Percentiles rank a stretch among this genome's conserved stretches.
These are phyloP conservation scores for Timandra comae DNA, from an alignment of 2,888 invertebrate genomes.

Conservation along the genomic window DNA sequence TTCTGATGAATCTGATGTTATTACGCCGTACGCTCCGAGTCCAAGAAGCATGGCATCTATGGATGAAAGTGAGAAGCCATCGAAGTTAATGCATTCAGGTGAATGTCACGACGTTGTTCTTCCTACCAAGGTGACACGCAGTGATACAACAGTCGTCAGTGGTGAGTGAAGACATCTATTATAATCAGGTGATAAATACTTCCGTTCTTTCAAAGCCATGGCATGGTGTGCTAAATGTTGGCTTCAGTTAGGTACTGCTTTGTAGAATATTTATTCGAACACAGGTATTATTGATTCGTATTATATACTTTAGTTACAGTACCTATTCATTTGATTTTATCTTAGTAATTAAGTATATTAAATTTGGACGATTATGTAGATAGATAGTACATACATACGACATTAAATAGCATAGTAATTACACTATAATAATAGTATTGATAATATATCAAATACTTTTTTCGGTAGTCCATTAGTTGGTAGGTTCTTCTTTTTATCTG, in stretches of 20 bases:
- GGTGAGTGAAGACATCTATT: slow-evolving; percentile 76
- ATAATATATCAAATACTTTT: too few species aligned
- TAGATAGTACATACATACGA: too few species aligned
- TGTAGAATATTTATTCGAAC: too few species aligned
- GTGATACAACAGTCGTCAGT: slow-evolving; percentile 65
- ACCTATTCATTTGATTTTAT: too few species aligned
- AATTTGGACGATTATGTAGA: too few species aligned
- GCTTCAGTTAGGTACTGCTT: slow-evolving; percentile 30
- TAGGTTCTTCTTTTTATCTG: too few species aligned
- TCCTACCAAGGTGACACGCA: slow-evolving; percentile 62
- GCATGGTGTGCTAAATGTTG: slow-evolving; percentile 60
- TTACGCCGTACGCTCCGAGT: slow-evolving; percentile 41
- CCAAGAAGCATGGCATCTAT: slow-evolving; percentile 15
- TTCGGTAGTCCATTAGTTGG: too few species aligned
- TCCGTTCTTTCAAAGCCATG: slow-evolving; percentile 63
- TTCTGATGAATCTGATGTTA: slow-evolving; percentile 61
- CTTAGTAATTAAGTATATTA: too few species aligned
- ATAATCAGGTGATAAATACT: slow-evolving; percentile 73
- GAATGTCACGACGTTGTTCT: slow-evolving; percentile 73
- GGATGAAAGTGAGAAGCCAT: slow-evolving; percentile 22
- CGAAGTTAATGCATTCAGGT: slow-evolving; percentile 63
- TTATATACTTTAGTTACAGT: too few species aligned
- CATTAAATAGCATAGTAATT: too few species aligned
- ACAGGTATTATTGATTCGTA: too few species aligned
- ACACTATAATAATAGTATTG: too few species aligned